Evolutionary conservation across 2,888 invertebrate genomes (phyloP).

Genomic region (Papilio demoleus): DNA sequence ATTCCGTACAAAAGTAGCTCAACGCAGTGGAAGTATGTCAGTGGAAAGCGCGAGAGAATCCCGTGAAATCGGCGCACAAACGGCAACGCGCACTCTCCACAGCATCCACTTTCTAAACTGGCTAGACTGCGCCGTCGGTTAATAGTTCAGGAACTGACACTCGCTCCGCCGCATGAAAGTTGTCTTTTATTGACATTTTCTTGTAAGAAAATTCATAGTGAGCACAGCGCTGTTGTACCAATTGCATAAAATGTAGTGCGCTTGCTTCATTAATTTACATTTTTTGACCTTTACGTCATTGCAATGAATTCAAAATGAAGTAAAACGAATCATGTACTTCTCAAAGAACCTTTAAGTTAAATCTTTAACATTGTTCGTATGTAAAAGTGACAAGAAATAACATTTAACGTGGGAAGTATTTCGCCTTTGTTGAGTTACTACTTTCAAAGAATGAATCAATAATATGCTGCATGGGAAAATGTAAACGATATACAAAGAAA

Average conservation of each 20-base stretch:
- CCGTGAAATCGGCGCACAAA: constrained; percentile 79
- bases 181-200: constrained; percentile 71
- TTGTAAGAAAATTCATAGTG: constrained; percentile 47
- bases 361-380: not conserved
- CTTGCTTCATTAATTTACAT: not conserved
- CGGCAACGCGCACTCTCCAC: constrained; percentile 65
- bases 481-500: not conserved
- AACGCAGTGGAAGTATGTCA: constrained; percentile 73
- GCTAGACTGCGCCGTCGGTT: constrained; percentile 63
- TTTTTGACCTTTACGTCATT: no score
- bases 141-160: constrained; percentile 78
- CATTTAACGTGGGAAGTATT: not conserved
- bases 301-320: no score
- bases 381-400: not conserved
- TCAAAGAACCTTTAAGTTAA: no score
- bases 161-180: constrained; percentile 69
- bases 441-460: not conserved
- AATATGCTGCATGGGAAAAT: not conserved
- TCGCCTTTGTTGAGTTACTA: not conserved
- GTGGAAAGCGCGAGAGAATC: constrained; percentile 82
- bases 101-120: constrained; percentile 82
- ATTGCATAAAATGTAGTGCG: not conserved
- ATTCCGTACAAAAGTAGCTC: constrained; percentile 15
- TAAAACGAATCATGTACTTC: no score
- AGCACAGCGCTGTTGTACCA: not conserved